Conservation (phyloP, 2,888 invertebrate genomes). For the Pycnomerus fuliginosus region DNA sequence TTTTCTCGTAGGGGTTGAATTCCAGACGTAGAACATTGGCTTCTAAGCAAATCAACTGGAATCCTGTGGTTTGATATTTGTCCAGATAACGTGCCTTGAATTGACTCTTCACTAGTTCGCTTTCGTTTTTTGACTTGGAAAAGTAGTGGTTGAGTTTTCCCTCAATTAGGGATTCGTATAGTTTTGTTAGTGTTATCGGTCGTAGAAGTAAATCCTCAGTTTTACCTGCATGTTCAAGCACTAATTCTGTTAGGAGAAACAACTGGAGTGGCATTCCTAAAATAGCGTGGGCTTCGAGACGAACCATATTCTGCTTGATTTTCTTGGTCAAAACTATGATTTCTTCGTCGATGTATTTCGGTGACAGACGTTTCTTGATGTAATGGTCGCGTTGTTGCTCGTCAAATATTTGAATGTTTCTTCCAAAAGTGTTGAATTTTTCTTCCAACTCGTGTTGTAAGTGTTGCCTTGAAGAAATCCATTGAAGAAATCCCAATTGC, state of each 20-base stretch:
- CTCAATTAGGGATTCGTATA: too few relatives aligned
- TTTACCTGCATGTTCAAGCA: neutral
- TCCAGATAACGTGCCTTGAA: too few relatives aligned
- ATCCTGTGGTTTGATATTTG: too few relatives aligned
- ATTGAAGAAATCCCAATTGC: neutral
- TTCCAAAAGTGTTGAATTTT: neutral
- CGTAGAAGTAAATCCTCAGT: too few relatives aligned
- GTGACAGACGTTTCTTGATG: neutral
- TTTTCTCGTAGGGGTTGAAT: too few relatives aligned
- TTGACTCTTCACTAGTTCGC: neutral
- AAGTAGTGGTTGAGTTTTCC: too few relatives aligned
- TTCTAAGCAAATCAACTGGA: too few relatives aligned
- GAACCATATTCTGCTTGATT: neutral
- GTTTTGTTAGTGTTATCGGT: too few relatives aligned
- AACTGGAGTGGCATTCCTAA: too few relatives aligned
- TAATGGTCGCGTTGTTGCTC: neutral
- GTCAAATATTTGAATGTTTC: neutral
- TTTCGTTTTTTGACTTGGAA: neutral
- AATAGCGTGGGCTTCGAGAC: too few relatives aligned
- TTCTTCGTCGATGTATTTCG: neutral
- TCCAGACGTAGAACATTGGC: too few relatives aligned
- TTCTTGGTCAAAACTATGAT: neutral
- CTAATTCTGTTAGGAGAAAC: neutral
- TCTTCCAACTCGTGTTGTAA: neutral
- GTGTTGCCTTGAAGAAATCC: too few relatives aligned